phyloP scores from a whole-genome alignment of 2,797 vertebrate species.

The Valencia hispanica region DNA sequence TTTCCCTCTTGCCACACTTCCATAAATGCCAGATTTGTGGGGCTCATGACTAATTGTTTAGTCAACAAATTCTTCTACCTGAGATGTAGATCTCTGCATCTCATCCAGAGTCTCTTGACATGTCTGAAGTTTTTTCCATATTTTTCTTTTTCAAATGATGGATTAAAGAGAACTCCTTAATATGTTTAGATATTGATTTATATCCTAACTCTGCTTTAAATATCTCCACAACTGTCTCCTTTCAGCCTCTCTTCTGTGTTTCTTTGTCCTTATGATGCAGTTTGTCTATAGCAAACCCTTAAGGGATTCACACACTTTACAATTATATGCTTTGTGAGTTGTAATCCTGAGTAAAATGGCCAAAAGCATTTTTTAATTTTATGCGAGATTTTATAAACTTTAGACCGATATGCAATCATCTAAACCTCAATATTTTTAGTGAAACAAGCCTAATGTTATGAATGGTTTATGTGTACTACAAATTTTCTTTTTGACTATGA shows the following conservation, averaged over 20 bases:
- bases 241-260: neutral
- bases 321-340: neutral
- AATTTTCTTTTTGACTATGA: neutral
- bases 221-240: too few species aligned
- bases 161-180: neutral
- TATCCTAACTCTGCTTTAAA: neutral
- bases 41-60: too few species aligned
- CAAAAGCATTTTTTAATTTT: neutral
- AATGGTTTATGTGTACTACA: neutral
- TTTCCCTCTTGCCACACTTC: neutral
- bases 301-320: neutral
- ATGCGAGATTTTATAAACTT: neutral
- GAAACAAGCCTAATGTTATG: neutral
- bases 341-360: neutral
- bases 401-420: neutral
- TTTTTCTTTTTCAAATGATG: neutral
- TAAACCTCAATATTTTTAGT: neutral
- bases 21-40: too few species aligned
- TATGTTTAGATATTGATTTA: neutral
- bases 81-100: neutral
- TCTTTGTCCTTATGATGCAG: neutral
- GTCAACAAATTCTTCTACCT: neutral
- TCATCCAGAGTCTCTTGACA: neutral
- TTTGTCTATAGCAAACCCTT: neutral
- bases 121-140: neutral